These are phyloP conservation scores for Vandiemenella viatica DNA, from an alignment of 2,888 invertebrate genomes.

Conservation along the genomic window DNA sequence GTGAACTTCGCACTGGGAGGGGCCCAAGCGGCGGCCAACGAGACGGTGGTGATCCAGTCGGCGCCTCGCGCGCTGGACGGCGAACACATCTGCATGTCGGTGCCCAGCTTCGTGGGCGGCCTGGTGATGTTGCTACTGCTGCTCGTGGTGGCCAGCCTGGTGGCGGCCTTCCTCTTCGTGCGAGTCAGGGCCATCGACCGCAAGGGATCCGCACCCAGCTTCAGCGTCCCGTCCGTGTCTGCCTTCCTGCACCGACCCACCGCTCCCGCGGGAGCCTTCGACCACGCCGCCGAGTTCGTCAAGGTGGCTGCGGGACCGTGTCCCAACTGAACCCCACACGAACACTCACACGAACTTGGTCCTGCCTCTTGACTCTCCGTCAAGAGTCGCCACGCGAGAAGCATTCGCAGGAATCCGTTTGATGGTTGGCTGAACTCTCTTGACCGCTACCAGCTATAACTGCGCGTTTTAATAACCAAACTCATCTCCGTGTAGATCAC, in stretches of 20 bases:
- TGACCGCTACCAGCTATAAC: no score
- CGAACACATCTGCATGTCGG: conserved; percentile 85
- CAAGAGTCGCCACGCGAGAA: no score
- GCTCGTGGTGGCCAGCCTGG: conserved; percentile 75
- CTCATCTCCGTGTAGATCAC: no score
- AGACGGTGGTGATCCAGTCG: conserved; percentile 75
- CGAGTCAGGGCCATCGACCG: conserved; percentile 78
- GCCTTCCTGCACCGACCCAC: conserved; percentile 25
- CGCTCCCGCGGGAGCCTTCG: conserved; percentile 41
- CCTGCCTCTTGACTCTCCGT: no score
- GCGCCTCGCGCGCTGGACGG: conserved; percentile 57
- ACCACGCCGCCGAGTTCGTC: conserved; percentile 56
- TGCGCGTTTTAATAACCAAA: no score
- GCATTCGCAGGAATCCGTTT: no score
- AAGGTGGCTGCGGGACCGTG: conserved; percentile 63
- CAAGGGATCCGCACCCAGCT: conserved; percentile 42
- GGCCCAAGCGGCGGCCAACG: conserved; percentile 44
- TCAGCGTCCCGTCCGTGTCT: no score
- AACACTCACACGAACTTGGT: not conserved
- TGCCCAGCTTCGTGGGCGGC: conserved; percentile 84
- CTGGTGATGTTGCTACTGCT: conserved; percentile 79
- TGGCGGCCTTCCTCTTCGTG: conserved; percentile 83
- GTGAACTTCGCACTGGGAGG: conserved; percentile 53
- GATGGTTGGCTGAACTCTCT: no score
- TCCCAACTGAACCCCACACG: conserved; percentile 29